Evolutionary conservation across 2,113 vertebrate genomes (phyloP).

Genomic region (Empidonax traillii): DNA sequence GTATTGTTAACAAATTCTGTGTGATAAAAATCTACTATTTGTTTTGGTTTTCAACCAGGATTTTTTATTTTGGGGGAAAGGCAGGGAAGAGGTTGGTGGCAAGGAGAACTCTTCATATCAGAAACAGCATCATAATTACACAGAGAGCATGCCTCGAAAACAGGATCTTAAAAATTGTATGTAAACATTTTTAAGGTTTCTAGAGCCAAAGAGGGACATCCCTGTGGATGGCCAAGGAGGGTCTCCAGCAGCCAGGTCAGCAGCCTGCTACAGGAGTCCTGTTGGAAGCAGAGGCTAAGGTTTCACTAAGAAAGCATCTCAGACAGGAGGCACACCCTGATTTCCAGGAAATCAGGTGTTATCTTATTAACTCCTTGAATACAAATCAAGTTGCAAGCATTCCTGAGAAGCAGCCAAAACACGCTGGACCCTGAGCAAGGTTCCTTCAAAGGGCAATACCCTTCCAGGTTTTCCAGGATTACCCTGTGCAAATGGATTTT

Average conservation of each 20-base stretch:
- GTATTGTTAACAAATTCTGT: conserved; percentile 58
- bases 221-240: background rate
- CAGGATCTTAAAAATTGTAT: background rate
- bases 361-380: background rate
- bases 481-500: background rate
- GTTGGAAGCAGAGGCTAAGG: background rate
- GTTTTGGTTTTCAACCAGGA: conserved; percentile 55
- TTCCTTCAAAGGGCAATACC: background rate
- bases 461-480: background rate
- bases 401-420: background rate
- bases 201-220: background rate
- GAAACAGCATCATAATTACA: background rate
- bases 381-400: background rate
- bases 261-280: background rate
- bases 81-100: background rate
- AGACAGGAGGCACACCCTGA: background rate
- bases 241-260: background rate
- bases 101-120: background rate
- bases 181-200: background rate
- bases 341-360: background rate
- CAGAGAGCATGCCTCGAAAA: background rate
- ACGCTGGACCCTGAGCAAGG: background rate
- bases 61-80: conserved; percentile 12
- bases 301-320: background rate
- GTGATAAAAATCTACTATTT: conserved; percentile 63